Base-by-base conservation (phyloP, 2,888 invertebrate genomes). In the Pollenia amentaria region DNA sequence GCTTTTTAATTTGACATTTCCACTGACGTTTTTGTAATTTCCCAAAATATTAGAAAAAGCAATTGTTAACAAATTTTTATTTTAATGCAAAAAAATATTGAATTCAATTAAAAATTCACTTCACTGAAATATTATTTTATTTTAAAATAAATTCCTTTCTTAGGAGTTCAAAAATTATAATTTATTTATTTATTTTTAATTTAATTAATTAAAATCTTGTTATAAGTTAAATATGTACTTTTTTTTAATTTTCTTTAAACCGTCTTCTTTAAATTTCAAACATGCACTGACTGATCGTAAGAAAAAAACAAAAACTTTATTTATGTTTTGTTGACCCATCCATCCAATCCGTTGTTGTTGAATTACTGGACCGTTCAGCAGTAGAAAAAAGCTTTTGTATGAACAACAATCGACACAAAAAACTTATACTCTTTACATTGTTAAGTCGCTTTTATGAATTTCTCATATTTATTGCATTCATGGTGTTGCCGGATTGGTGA, bases 281-380 rank as follows among this genome's bases (percentile, higher is more conserved):
- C 55, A 40, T 55, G n/a, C 38, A 80, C 82, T 82, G 76, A 82
- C 62, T 82, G 76, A 42, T 55, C 21, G 44, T 51, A 18, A 6
- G 9, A 53, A 53, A 46, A 69, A 29, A 69, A 76, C 44, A 40
- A 53, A 38, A 60, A 55, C 55, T 62, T 65, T 65, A 76, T 76
- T 78, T 78, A 44, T 78, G 38, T 67, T 57, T 78, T 78, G 65
- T 73, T 60, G 18, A 65, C 51, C 48, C 64, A 64, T 53, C 77
- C 73, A 76, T 76, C 46, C 57, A 76, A 21, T 38, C 11, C 42
- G 69, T 62, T 62, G 84, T 48, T 75, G 38, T 76, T 60, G 44
- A 84, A 78, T 73, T 84, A 73, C 72, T 84, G 78, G 67, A 84
- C 78, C 65, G 65, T 67, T 77, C 46, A 46, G 55, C 53, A 62